Percentiles rank a stretch among this genome's conserved stretches.
phyloP scores from a whole-genome alignment of 1,140 invertebrate species.

The Drosophila neocordata region DNA sequence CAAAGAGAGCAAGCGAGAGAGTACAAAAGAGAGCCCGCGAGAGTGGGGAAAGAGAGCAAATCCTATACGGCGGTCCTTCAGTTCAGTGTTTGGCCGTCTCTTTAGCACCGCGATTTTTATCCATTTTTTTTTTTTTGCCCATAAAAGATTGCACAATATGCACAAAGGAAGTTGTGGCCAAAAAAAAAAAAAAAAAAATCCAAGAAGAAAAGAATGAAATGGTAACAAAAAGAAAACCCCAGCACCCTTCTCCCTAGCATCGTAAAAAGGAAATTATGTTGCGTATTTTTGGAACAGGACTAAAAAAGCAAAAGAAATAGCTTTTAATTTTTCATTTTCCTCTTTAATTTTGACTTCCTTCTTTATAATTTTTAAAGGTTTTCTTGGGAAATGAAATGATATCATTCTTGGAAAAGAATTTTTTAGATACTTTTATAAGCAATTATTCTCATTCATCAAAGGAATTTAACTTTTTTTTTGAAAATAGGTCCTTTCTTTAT shows the following conservation, averaged over 20 bases:
- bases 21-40: neutral
- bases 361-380: neutral
- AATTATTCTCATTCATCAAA: no score
- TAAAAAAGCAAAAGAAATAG: neutral
- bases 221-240: no score
- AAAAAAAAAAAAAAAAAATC: neutral
- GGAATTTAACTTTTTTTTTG: neutral
- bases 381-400: no score
- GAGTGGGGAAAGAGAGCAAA: neutral
- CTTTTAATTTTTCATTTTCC: neutral
- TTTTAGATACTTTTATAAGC: no score
- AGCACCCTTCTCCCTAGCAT: neutral
- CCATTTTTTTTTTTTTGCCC: neutral
- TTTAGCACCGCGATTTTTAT: neutral
- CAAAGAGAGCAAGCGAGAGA: slow-evolving; percentile 8
- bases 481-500: neutral
- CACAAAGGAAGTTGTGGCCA: slow-evolving; percentile 4
- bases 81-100: neutral
- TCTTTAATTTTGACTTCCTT: neutral
- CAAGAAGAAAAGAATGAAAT: neutral
- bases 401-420: no score
- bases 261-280: neutral
- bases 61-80: neutral
- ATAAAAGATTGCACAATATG: slow-evolving; percentile 5
- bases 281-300: neutral